Conservation (phyloP, 1,140 invertebrate species). For the Cotesia typhae region DNA sequence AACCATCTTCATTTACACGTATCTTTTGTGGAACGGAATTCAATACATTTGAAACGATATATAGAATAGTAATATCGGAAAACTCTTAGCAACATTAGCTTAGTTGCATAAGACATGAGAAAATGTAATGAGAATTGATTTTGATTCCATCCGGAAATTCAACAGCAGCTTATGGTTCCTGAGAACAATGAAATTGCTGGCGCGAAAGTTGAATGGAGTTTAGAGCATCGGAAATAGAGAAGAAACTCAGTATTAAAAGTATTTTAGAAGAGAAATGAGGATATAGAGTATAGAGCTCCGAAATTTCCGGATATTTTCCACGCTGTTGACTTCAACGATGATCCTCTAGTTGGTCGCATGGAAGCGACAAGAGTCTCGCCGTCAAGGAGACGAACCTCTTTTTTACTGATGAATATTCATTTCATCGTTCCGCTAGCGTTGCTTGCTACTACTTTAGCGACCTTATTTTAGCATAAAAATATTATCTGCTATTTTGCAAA, state of each 20-base stretch:
- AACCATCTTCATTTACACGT: no score
- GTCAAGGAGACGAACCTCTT: constrained; percentile 48
- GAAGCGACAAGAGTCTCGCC: constrained; percentile 27
- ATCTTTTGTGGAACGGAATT: no score
- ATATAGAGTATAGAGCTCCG: neutral
- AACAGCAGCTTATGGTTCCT: neutral
- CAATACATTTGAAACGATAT: no score
- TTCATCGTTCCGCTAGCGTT: constrained; percentile 49
- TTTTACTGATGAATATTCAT: constrained; percentile 63
- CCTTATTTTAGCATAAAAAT: constrained; percentile 52
- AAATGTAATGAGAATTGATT: constrained; percentile 14
- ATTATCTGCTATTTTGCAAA: constrained; percentile 5
- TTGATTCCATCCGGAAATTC: constrained; percentile 23
- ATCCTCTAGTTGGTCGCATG: constrained; percentile 45
- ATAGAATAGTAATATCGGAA: no score
- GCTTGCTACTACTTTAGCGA: constrained; percentile 47
- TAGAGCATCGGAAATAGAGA: neutral
- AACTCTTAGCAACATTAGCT: neutral
- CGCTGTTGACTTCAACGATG: constrained; percentile 54
- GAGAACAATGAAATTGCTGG: constrained; percentile 11
- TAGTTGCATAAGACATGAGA: neutral
- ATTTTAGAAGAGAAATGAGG: neutral
- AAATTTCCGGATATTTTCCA: constrained; percentile 39
- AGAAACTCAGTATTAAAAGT: neutral
- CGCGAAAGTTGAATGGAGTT: constrained; percentile 26